These are phyloP conservation scores for Phaethornis superciliosus DNA, from an alignment of 2,113 vertebrate genomes.

Conservation along the genomic window DNA sequence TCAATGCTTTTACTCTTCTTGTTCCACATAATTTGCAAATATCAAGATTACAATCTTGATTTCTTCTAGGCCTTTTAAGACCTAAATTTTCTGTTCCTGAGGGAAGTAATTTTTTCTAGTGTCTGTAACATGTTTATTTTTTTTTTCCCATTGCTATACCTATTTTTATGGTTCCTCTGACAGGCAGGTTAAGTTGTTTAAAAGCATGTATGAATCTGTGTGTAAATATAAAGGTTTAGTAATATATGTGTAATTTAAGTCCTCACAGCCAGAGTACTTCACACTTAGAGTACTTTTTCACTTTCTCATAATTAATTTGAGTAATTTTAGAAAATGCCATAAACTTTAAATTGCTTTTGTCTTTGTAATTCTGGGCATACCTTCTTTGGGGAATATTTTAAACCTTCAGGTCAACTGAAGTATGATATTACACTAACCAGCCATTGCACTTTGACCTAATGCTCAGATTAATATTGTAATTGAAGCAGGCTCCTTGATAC, in stretches of 20 bases:
- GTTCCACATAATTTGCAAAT: conserved; percentile 22
- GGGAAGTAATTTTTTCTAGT: background rate
- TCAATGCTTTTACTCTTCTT: background rate
- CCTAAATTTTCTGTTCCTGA: background rate
- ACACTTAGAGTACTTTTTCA: background rate
- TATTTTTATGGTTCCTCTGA: background rate
- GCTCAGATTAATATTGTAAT: background rate
- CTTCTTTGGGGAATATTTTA: background rate
- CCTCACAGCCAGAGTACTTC: background rate
- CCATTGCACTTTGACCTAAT: background rate
- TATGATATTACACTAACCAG: background rate
- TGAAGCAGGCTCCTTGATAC: background rate
- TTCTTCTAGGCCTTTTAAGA: background rate
- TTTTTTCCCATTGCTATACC: background rate
- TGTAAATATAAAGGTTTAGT: background rate
- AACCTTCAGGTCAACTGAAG: background rate
- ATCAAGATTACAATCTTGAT: background rate
- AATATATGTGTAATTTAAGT: background rate
- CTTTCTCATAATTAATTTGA: background rate
- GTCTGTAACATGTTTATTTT: conserved; percentile 6
- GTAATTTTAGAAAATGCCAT: background rate
- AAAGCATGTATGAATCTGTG: background rate
- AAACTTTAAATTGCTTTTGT: background rate
- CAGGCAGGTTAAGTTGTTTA: background rate
- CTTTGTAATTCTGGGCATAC: background rate